These are phyloP conservation scores for Caligus rogercresseyi DNA, from an alignment of 1,140 invertebrate species.

Conservation along the genomic window DNA sequence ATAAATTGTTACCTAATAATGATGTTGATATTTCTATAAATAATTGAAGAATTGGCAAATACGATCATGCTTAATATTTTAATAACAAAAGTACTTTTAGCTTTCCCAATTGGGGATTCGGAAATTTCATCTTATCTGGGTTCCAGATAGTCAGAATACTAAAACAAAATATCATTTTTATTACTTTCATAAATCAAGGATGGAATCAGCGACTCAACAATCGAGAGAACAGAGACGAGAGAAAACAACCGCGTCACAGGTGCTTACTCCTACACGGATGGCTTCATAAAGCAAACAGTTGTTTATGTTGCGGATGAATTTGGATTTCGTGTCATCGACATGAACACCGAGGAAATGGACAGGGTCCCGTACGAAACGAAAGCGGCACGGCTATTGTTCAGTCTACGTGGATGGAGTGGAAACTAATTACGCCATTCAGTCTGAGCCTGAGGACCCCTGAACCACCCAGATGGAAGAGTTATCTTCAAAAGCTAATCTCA, in stretches of 20 bases:
- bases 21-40: too few relatives aligned
- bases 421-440: not conserved
- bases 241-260: not conserved
- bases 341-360: not conserved
- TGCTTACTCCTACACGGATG: not conserved
- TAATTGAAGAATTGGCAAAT: too few relatives aligned
- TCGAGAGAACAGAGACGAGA: not conserved
- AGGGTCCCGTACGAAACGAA: not conserved
- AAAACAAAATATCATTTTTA: too few relatives aligned
- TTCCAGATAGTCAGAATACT: too few relatives aligned
- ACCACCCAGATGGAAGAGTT: not conserved
- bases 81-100: too few relatives aligned
- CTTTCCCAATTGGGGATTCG: too few relatives aligned
- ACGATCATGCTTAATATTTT: too few relatives aligned
- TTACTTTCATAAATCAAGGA: too few relatives aligned
- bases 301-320: not conserved
- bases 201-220: not conserved
- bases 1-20: too few relatives aligned
- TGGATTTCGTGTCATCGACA: not conserved
- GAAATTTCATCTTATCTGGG: too few relatives aligned
- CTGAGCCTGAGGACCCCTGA: not conserved
- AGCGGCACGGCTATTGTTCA: not conserved
- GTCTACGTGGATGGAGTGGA: not conserved
- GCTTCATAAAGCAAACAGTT: not conserved
- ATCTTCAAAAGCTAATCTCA: too few relatives aligned